These are phyloP conservation scores for Melanerpes aurifrons DNA, from an alignment of 2,113 vertebrate species.

Conservation along the genomic window DNA sequence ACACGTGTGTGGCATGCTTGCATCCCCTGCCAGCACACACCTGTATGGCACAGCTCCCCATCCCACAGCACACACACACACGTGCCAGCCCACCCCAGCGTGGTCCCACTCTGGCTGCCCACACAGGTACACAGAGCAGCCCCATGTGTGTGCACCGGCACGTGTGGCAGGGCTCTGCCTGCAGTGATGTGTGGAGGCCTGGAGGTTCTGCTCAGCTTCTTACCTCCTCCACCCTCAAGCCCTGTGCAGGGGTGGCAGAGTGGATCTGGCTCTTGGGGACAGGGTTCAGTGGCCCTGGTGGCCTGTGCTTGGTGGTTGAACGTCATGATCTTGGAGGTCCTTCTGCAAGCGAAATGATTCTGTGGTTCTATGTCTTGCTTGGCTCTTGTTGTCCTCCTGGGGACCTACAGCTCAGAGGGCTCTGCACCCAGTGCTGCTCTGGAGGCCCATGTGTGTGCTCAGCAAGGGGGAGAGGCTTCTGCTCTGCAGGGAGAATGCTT, in stretches of 20 bases:
- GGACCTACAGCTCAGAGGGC: background rate
- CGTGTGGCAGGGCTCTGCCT: background rate
- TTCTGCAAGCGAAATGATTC: no score
- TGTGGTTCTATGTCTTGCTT: background rate
- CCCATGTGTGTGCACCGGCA: fast-evolving
- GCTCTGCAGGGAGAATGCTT: background rate
- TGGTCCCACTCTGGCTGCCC: no score
- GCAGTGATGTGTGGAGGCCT: fast-evolving
- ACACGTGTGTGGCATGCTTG: no score
- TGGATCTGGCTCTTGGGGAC: no score
- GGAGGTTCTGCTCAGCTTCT: background rate
- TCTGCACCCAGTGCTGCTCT: fast-evolving
- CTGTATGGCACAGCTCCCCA: no score
- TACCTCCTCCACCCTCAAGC: background rate
- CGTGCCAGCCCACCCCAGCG: fast-evolving
- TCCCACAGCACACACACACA: no score
- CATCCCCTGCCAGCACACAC: no score
- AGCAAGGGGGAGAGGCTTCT: background rate
- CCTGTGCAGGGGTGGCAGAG: background rate
- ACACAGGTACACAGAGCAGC: background rate
- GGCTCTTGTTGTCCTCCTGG: background rate
- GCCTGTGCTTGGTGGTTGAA: no score
- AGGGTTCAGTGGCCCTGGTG: no score
- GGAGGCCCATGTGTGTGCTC: background rate
- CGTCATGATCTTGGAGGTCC: no score